phyloP scores from a whole-genome alignment of 2,888 invertebrate genomes.

The Amblyjoppa proteus region DNA sequence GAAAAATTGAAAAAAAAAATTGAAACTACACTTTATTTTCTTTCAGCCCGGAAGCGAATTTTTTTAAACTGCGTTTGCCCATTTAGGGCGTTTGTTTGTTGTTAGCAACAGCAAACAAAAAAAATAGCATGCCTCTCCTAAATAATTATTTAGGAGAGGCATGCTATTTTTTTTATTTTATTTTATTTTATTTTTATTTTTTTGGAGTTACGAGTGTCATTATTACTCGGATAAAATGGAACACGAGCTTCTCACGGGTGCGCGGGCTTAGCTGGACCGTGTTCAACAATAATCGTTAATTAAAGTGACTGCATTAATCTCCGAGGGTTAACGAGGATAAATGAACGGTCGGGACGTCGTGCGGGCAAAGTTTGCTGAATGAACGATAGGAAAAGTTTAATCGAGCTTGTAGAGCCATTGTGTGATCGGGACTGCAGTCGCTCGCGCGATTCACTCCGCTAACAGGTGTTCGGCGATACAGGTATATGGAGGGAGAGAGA shows the following conservation, averaged over 20 bases:
- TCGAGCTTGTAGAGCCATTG: constrained; percentile 73
- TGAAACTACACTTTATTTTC: not conserved
- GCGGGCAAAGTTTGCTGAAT: not conserved
- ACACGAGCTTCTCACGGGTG: not conserved
- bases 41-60: not conserved
- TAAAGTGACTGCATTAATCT: not conserved
- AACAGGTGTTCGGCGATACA: constrained; percentile 84
- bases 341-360: not conserved
- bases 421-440: constrained; percentile 54
- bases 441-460: constrained; percentile 74
- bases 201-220: not conserved
- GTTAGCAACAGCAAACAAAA: not conserved
- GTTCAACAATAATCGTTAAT: not conserved
- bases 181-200: not conserved
- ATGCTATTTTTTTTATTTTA: not conserved
- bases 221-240: not conserved
- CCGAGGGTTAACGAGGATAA: constrained; percentile 8
- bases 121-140: too few relatives aligned
- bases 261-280: not conserved
- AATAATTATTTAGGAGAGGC: too few relatives aligned
- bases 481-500: constrained; percentile 75
- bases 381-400: constrained; percentile 24
- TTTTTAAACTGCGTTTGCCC: too few relatives aligned
- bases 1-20: too few relatives aligned
- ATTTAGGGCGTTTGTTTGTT: too few relatives aligned